Conservation (phyloP, 2,888 invertebrate species). For the Pristionchus mayeri region DNA sequence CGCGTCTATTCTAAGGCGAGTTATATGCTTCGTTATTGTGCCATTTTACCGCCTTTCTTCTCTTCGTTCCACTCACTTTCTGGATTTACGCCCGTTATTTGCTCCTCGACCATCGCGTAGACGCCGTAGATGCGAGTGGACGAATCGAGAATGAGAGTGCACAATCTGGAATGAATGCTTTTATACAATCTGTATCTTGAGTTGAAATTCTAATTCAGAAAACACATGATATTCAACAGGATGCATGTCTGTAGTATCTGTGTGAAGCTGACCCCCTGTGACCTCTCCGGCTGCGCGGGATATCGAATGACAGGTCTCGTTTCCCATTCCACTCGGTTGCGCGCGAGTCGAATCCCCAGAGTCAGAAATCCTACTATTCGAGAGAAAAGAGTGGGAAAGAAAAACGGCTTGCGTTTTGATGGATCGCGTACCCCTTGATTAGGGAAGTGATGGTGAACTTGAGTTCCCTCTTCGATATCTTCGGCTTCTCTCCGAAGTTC, state of each 20-base stretch:
- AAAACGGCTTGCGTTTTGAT: neutral
- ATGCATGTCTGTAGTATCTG: no score
- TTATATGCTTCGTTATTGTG: slow-evolving; percentile 1
- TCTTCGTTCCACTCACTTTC: neutral
- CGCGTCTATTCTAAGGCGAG: no score
- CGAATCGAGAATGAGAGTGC: slow-evolving; percentile 38
- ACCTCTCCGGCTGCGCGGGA: neutral
- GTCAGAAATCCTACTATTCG: neutral
- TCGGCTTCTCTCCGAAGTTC: neutral
- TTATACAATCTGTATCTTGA: no score
- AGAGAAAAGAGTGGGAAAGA: neutral
- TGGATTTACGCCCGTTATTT: slow-evolving; percentile 13
- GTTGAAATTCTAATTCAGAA: no score
- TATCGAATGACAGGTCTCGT: slow-evolving; percentile 14
- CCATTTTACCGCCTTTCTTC: neutral
- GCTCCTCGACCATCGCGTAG: slow-evolving; percentile 26
- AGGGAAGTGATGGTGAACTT: slow-evolving; percentile 37
- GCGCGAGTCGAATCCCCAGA: neutral
- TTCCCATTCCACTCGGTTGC: neutral
- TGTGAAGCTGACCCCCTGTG: neutral
- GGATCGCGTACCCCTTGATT: neutral
- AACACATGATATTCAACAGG: no score
- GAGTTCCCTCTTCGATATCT: slow-evolving; percentile 31
- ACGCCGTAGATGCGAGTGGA: slow-evolving; percentile 36
- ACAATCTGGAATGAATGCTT: neutral